Evolutionary conservation across 2,113 vertebrate genomes (phyloP).

Genomic region (Melanocharis versteri): DNA sequence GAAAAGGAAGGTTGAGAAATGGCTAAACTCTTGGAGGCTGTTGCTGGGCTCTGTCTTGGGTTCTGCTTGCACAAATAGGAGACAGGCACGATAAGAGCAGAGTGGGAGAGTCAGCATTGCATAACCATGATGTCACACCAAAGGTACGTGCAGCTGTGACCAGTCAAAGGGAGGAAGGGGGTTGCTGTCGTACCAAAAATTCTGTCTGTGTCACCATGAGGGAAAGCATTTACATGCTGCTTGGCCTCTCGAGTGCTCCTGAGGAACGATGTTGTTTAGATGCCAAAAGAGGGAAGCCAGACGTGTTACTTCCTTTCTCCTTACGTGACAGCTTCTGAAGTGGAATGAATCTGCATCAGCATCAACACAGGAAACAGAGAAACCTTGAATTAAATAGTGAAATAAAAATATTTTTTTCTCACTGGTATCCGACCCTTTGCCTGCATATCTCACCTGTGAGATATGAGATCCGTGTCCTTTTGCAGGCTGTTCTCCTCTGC

Average conservation of each 20-base stretch:
- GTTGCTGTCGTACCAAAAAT: not conserved
- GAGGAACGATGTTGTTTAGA: not conserved
- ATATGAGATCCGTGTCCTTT: not conserved
- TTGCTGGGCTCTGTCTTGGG: accelerated
- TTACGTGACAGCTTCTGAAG: not conserved
- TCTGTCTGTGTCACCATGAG: not conserved
- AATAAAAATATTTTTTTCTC: constrained; percentile 8
- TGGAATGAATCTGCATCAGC: not conserved
- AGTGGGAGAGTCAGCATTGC: not conserved
- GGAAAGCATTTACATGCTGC: constrained; percentile 16
- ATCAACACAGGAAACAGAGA: constrained; percentile 1
- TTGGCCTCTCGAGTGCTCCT: not conserved
- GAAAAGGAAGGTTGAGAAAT: not conserved
- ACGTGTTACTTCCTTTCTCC: constrained; percentile 41
- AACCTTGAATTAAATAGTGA: constrained; percentile 1
- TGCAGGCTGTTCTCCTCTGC: not conserved
- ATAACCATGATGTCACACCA: not conserved
- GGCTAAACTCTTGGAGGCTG: accelerated
- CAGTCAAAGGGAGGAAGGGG: not conserved
- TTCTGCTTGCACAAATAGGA: not conserved
- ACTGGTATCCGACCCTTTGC: not conserved
- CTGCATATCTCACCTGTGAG: not conserved
- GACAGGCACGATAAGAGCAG: not conserved
- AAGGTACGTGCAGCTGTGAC: constrained; percentile 27
- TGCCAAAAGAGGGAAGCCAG: constrained; percentile 30